Evolutionary conservation across 2,113 vertebrate species (phyloP), one percentile per base, ranked within the genome.

Genomic region (Actenoides lindsayi): DNA sequence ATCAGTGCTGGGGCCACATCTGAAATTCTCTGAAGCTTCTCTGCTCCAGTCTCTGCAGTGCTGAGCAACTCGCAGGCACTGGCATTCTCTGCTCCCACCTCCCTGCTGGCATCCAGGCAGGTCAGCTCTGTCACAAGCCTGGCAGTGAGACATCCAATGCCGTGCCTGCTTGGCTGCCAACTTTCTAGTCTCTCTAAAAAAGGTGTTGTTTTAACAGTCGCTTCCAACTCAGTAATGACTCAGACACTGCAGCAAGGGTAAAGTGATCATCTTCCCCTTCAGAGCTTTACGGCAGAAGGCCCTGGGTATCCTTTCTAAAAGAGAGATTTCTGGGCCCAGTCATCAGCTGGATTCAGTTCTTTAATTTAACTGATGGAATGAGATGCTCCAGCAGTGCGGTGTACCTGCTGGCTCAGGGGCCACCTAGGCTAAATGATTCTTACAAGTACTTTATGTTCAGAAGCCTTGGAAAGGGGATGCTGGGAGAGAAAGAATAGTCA

Each of bases 191-290:
- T 96, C 83, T 93, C 89, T 50, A 87, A 68, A 91, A 93, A 64
- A 62, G 6, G 28, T 16, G 24, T 76, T 78, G 73, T 70, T 65
- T 56, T 24, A 83, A 87, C 80, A 69, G 85, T 87, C 17, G 7
- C 85, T 91, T 97, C 77, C 95, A 97, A 65, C 63, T 97, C 90
- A 76, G 83, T 88, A 85, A 83, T 97, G 97, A 97, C 85, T 96
- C 96, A 94, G 94, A 59, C 60, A 94, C 92, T 97, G 96, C 96
- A 97, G 96, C 93, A 97, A 95, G 84, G 73, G 73, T 96, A 83
- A 91, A 96, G 82, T 5, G 48, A 96, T 96, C 87, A 81, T 91
- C 81, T 78, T 92, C 71, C 79, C 83, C 46, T 85, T 86, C 86
- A 73, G 37, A 95, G 53, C 70, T 95, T 75, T 82, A 73, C 4